Base-by-base conservation (phyloP, 2,888 invertebrate species). In the Leuctra nigra region DNA sequence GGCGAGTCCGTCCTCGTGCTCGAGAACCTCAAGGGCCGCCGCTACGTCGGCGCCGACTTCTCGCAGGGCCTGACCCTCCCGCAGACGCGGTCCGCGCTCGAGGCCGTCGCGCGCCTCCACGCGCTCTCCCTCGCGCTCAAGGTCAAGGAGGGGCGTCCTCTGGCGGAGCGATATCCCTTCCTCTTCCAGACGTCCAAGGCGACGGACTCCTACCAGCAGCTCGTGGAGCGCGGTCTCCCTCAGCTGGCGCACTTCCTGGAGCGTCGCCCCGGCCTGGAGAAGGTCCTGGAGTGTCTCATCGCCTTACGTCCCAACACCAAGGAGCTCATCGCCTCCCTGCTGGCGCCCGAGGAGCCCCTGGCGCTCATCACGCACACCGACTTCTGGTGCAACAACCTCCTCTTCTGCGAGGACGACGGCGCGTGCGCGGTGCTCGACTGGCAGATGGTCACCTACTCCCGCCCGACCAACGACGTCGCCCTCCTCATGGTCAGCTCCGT, bases 391-490 rank as follows among this genome's bases (percentile, higher is more conserved):
- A 87, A 87, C 64, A 88, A 88, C 71, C 75, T 88, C 14, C 74
- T 87, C 59, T 87, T 89, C 66, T 58, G 70, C 64, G 56, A 72
- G 74, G 20, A 75, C 74, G 71, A 56, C 56, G 61, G 46, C 55
- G 77, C 80, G 59, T 89, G 88, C 67, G 79, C 82, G 55, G 84
- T 87, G 48, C 72, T 89, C 41, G 88, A 89, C 69, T 89, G 88
- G 88, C 89, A 89, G 75, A 88, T 89, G 88, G 86, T 88, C 47
- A 87, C 86, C 1, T 80, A 86, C 61, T 86, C 86, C 61, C 68
- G 78, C 64, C 87, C 87, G 18, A 88, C 87, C 68, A 88, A 88
- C 69, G 89, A 89, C 67, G 77, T 89, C 7, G 88, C 88, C 0
- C 71, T 87, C 16, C 71, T 89, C 52, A 74, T 88, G 48, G 74